Evolutionary conservation across 2,797 vertebrate genomes (phyloP).

Genomic region (Hypotaenidia philippensis): DNA sequence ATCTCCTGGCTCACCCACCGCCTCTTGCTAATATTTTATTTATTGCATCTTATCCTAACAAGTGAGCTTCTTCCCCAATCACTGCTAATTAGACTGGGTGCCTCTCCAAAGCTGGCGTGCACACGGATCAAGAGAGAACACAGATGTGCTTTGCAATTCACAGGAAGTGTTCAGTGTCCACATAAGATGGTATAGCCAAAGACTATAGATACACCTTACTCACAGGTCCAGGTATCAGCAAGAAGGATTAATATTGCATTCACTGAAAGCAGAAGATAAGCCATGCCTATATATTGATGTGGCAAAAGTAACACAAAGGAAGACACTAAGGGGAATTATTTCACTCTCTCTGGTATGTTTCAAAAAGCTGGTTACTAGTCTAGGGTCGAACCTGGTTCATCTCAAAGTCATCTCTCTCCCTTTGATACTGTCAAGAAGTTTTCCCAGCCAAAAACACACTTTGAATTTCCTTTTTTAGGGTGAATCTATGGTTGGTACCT

Average conservation of each 20-base stretch:
- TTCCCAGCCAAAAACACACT: not conserved
- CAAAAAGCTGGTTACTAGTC: not conserved
- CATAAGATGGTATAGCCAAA: not conserved
- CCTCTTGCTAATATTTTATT: conserved; percentile 55
- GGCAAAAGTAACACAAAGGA: not conserved
- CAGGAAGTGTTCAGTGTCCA: not conserved
- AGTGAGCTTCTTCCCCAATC: conserved; percentile 3
- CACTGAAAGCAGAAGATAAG: not conserved
- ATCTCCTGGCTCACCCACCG: not conserved
- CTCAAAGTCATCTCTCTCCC: not conserved
- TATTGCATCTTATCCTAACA: conserved; percentile 28
- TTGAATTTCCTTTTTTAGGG: not conserved
- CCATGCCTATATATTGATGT: not conserved
- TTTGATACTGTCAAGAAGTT: not conserved
- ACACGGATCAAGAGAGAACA: not conserved
- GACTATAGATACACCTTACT: not conserved
- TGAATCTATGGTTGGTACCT: not conserved
- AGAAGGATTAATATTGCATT: not conserved
- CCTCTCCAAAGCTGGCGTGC: not conserved
- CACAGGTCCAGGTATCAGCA: not conserved
- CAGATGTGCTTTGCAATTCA: not conserved
- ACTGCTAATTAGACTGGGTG: conserved; percentile 3
- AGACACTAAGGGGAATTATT: not conserved
- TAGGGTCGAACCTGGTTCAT: not conserved
- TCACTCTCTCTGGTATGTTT: not conserved